A percentile compares a stretch with the other conserved stretches of the same genome.
Evolutionary conservation across 2,113 vertebrate species (phyloP).

Genomic region (Myodes glareolus): DNA sequence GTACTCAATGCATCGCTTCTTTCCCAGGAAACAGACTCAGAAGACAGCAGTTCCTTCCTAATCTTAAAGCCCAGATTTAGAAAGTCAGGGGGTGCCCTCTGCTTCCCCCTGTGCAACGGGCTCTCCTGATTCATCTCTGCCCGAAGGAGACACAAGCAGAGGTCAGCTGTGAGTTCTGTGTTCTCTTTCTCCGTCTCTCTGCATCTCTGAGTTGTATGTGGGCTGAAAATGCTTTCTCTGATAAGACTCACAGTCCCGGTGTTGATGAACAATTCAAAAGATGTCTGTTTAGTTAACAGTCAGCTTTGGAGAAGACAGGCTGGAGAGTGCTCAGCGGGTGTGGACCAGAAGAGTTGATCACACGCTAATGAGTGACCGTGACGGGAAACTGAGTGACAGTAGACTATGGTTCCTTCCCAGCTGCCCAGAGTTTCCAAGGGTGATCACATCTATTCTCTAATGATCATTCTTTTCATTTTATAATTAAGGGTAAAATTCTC

Average conservation of each 20-base stretch:
- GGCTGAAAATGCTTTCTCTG: background rate
- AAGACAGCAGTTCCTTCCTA: background rate
- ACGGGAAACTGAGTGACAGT: background rate
- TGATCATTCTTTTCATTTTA: background rate
- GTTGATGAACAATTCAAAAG: background rate
- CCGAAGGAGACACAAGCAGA: background rate
- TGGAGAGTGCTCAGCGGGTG: background rate
- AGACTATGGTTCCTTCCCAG: background rate
- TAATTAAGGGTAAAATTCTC: background rate
- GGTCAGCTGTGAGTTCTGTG: background rate
- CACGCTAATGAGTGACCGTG: too few relatives aligned
- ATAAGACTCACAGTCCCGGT: accelerated
- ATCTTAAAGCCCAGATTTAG: background rate
- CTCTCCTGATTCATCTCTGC: background rate
- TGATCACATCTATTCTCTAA: background rate
- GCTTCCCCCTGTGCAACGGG: too few relatives aligned
- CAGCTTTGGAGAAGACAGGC: background rate
- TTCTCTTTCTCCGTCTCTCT: too few relatives aligned
- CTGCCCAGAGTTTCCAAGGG: background rate
- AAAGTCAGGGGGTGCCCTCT: accelerated
- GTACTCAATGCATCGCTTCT: background rate
- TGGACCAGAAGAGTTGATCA: too few relatives aligned
- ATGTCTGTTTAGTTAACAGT: background rate
- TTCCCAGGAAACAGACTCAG: background rate
- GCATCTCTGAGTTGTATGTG: background rate